These are phyloP conservation scores for Stigmatopora argus DNA, from an alignment of 2,113 vertebrate species.

Conservation along the genomic window DNA sequence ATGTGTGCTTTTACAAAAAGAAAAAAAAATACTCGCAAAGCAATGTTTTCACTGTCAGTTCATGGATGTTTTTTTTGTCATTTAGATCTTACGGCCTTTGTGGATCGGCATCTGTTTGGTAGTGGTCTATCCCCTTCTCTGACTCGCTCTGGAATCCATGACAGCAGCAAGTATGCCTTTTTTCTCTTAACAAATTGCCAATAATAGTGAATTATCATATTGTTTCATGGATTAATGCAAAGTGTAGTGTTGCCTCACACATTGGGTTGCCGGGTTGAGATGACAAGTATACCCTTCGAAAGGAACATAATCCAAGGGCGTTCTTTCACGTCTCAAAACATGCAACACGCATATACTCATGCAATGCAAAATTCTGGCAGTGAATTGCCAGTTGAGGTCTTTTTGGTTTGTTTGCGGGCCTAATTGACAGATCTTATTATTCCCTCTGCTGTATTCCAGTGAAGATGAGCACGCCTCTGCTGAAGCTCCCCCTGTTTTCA, in stretches of 20 bases:
- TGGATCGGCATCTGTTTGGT: slow-evolving; percentile 67
- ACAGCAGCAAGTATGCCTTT: slow-evolving; percentile 42
- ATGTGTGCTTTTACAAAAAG: not conserved
- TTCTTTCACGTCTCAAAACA: no score
- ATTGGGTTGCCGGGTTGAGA: no score
- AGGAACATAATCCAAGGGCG: no score
- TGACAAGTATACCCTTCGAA: no score
- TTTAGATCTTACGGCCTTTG: slow-evolving; percentile 67
- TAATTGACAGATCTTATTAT: not conserved
- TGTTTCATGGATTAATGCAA: no score
- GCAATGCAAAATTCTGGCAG: no score
- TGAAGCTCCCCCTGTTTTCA: slow-evolving; percentile 24
- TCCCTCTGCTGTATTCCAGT: slow-evolving; percentile 32
- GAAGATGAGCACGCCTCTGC: slow-evolving; percentile 28
- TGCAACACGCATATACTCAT: no score
- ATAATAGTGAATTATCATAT: no score
- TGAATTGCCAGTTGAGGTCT: no score
- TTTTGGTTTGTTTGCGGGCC: not conserved
- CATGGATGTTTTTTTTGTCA: slow-evolving; percentile 6
- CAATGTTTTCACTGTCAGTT: not conserved
- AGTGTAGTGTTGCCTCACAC: no score
- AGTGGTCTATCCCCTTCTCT: slow-evolving; percentile 51
- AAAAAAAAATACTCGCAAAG: not conserved
- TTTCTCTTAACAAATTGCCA: not conserved
- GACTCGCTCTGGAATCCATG: slow-evolving; percentile 54